Conservation (phyloP, 2,888 invertebrate genomes). For the Atherix ibis region DNA sequence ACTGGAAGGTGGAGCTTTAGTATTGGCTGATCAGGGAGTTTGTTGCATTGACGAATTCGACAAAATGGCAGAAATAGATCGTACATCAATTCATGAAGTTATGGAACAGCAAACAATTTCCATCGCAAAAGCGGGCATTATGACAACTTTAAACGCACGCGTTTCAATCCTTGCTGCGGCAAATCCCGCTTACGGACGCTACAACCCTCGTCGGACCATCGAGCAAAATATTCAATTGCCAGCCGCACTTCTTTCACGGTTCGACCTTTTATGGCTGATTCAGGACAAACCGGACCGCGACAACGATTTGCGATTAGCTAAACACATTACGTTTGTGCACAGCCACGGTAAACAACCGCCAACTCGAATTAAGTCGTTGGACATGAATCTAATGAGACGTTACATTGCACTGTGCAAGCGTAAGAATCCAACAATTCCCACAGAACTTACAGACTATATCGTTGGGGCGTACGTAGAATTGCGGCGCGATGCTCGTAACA, state of each 20-base stretch:
- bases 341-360: constrained; percentile 81
- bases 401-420: constrained; percentile 85
- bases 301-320: constrained; percentile 67
- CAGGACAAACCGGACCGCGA: constrained; percentile 62
- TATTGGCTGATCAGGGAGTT: constrained; percentile 89
- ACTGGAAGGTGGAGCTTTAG: constrained; percentile 91
- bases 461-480: constrained; percentile 72
- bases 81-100: constrained; percentile 93
- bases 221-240: constrained; percentile 98
- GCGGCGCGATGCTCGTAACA: constrained; percentile 73
- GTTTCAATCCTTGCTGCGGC: constrained; percentile 97
- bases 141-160: constrained; percentile 94
- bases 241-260: constrained; percentile 89
- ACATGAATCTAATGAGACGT: constrained; percentile 85
- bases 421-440: constrained; percentile 76
- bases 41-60: constrained; percentile 99
- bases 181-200: constrained; percentile 96
- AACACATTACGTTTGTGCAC: constrained; percentile 97
- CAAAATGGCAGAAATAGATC: constrained; percentile 93
- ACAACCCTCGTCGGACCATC: constrained; percentile 86
- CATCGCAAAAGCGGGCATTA: constrained; percentile 97
- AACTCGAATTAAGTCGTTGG: constrained; percentile 52
- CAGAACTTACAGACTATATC: constrained; percentile 72
- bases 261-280: constrained; percentile 92
- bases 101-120: constrained; percentile 99